Evolutionary conservation across 2,797 vertebrate species (phyloP), one percentile per base, ranked within the genome.

Genomic region (Gymnothorax reevesii): DNA sequence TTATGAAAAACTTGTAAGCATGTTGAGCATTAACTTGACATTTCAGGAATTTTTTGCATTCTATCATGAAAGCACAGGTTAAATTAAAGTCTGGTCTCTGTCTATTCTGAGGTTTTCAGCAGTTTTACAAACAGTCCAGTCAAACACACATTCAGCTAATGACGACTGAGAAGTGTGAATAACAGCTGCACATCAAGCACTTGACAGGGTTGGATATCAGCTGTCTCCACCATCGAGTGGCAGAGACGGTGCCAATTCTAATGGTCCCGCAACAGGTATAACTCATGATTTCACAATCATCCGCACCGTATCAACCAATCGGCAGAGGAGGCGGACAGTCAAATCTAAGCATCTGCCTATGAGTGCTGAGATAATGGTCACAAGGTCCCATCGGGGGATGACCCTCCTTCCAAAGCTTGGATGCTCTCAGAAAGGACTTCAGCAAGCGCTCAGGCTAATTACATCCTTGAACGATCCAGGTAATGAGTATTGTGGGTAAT

Each of bases 391-490:
- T 20, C 7, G 20, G 52, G 52, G 8, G 7, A n/a, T 55, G 77
- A 52, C 77, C 52, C 77, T 80, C 25, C 10, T n/a, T n/a, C 22
- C 49, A 55, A 52, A 80, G 71, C 83, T 12, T 6, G 22, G 9
- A 4, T n/a, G 22, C 0, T 7, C 60, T 64, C 57, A 20, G 86
- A 83, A 33, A 83, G 55, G 82, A 83, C 73, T 49, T 33, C 52
- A 27, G 60, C 12, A 22, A 66, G 42, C 71, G 42, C 85, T 69
- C 62, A 22, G 20, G 79, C 60, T 57, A 82, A n/a, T 87, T 85
- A 66, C 52, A 62, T 64, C 59, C 77, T 54, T n/a, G 52, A 87
- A 57, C n/a, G 60, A 64, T n/a, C 25, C 57, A 73, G 64, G 84
- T 49, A 77, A 85, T 85, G 25, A 79, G 71, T 3, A 20, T 71